A percentile compares a stretch with the other conserved stretches of the same genome.
These are phyloP conservation scores for Archips crataeganus DNA, from an alignment of 2,888 invertebrate species.

Conservation along the genomic window DNA sequence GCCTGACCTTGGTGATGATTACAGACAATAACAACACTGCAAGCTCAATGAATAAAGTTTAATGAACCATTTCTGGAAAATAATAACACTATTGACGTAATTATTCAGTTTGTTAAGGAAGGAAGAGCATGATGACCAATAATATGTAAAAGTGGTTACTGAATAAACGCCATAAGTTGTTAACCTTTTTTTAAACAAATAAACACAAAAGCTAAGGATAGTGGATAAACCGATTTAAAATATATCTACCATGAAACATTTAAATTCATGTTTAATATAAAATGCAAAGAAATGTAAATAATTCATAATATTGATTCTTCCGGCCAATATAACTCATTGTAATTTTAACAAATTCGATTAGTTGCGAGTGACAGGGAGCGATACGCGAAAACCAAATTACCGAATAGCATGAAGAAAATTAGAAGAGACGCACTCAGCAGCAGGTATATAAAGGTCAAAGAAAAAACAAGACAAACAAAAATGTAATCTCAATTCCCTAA, in stretches of 20 bases:
- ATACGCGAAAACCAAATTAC: too few relatives aligned
- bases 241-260: too few relatives aligned
- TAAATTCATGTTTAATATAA: too few relatives aligned
- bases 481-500: neutral
- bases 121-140: neutral
- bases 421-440: too few relatives aligned
- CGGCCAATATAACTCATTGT: neutral
- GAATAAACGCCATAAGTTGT: neutral
- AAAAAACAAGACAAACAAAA: neutral
- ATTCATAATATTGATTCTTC: too few relatives aligned
- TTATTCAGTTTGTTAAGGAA: conserved; percentile 1
- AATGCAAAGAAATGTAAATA: too few relatives aligned
- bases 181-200: neutral
- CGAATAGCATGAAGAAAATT: too few relatives aligned
- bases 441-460: too few relatives aligned
- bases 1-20: neutral
- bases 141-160: neutral
- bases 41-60: neutral
- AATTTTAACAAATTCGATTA: too few relatives aligned
- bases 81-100: conserved; percentile 1
- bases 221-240: too few relatives aligned
- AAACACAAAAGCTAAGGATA: neutral
- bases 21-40: neutral
- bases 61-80: conserved; percentile 3
- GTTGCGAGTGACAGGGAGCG: too few relatives aligned